Base-by-base conservation (phyloP, 1,140 invertebrate species). In the Sarcophaga bullata region DNA sequence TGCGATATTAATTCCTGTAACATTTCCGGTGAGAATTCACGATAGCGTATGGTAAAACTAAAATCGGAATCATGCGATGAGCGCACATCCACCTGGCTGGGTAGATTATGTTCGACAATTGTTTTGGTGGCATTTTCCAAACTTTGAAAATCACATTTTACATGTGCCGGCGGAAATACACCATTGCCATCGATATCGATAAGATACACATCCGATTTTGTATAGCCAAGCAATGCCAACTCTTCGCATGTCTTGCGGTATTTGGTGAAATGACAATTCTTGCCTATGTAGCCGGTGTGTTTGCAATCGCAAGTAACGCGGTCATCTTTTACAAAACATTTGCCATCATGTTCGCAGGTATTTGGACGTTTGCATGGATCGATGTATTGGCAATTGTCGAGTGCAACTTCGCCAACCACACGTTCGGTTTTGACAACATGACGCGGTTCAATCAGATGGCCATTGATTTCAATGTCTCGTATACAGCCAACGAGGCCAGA, bases 161-260 rank as follows among this genome's bases (percentile, higher is more conserved):
- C 97, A 85, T 97, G 94, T 5, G 96, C 95, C 0, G 97, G 97
- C 46, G 96, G 95, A 86, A 97, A 96, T 81, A 94, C 94, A 0
- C 97, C 97, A 88, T 97, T 97, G 3, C 97, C 96, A 90, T 98
- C 97, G 81, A 98, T 97, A 86, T 98, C 97, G 83, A 98, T 96
- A 48, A 95, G 92, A 87, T 97, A 98, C 0, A 97, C 96, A 84
- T 97, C 96, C 58, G 96, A 95, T 86, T 96, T 94, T 0, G 94
- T 96, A 85, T 96, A 96, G 37, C 94, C 94, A 7, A 97, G 90
- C 6, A 98, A 91, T 11, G 96, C 97, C 73, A 98, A 89, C 87
- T 98, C 97, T 91, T 98, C 97, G 89, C 97, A 98, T 0, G 97
- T 97, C 88, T 96, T 95, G 83, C 96, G 93, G 87, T 96, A 97